Base-by-base conservation (phyloP, 2,113 vertebrate species). In the Centrocercus urophasianus region DNA sequence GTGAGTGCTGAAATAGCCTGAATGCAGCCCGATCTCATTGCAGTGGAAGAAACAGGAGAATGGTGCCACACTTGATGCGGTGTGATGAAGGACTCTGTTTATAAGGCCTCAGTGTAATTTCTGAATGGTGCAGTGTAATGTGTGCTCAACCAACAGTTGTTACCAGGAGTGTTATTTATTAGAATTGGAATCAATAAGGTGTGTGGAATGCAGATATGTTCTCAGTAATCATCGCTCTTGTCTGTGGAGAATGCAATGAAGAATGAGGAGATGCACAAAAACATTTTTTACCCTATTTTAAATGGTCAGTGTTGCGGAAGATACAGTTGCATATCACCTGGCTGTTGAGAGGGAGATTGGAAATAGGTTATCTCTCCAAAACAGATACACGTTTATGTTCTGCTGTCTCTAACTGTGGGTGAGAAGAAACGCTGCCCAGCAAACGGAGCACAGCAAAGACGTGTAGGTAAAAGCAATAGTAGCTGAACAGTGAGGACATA, bases 291-390 rank as follows among this genome's bases (percentile, higher is more conserved):
- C 21, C 61, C 75, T 72, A 32, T 71, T 91, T 74, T 65, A 83
- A 77, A 74, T 54, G 17, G 59, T 4, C 17, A 27, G 4, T 17
- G 14, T n/a, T 88, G 76, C 25, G 71, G 69, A 61, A 74, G 64
- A 94, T 52, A 20, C 6, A 14, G 42, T 67, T 11, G 9, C 30
- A 16, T n/a, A 15, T 61, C 28, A 11, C 61, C n/a, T 74, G 42
- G 4, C 38, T 60, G 24, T 50, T 56, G 60, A 83, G 42, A 77
- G 1, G 2, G 65, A 61, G 73, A 28, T 50, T 93, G 48, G 43
- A 72, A 93, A 47, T 30, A 6, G 24, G 11, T 77, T 95, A 8
- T 95, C 52, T 81, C 50, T 91, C 47, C 72, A 47, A 79, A 93
- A 56, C 54, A 89, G 38, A 56, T 50, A 20, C 8, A 4, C 38